Evolutionary conservation across 2,797 vertebrate species (phyloP).

Genomic region (Acrocephalus scirpaceus): DNA sequence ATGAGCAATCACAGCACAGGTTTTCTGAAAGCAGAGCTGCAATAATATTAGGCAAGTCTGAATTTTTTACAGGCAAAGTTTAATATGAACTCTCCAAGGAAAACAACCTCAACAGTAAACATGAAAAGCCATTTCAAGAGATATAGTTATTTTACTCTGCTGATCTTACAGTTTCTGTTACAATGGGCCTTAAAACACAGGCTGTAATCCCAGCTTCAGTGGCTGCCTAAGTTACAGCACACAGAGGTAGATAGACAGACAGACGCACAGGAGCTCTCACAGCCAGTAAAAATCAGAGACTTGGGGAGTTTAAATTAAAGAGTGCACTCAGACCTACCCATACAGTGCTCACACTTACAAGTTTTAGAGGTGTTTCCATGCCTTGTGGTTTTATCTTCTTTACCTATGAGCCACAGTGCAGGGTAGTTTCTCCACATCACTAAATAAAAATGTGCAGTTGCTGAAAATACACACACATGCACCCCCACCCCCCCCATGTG

Average conservation of each 20-base stretch:
- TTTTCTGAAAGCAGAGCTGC: conserved; percentile 2
- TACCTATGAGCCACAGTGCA: neutral
- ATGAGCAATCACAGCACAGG: neutral
- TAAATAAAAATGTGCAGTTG: neutral
- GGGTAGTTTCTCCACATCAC: neutral
- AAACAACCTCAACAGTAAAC: conserved; percentile 16
- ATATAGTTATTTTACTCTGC: neutral
- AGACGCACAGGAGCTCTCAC: neutral
- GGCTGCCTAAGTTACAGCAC: neutral
- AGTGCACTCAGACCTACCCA: neutral
- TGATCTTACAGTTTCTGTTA: neutral
- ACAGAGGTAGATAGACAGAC: accelerated
- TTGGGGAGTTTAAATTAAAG: neutral
- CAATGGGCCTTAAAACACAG: neutral
- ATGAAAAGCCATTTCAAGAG: neutral
- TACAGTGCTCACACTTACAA: neutral
- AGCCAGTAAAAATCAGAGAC: neutral
- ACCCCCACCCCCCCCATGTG: neutral
- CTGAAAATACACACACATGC: neutral
- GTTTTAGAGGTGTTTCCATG: neutral
- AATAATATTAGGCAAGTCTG: neutral
- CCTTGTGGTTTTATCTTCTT: neutral
- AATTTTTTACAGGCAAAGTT: conserved; percentile 25
- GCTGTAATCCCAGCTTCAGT: neutral
- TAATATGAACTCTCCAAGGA: neutral